Base-by-base conservation (phyloP, 2,797 vertebrate genomes). In the Squalus acanthias region DNA sequence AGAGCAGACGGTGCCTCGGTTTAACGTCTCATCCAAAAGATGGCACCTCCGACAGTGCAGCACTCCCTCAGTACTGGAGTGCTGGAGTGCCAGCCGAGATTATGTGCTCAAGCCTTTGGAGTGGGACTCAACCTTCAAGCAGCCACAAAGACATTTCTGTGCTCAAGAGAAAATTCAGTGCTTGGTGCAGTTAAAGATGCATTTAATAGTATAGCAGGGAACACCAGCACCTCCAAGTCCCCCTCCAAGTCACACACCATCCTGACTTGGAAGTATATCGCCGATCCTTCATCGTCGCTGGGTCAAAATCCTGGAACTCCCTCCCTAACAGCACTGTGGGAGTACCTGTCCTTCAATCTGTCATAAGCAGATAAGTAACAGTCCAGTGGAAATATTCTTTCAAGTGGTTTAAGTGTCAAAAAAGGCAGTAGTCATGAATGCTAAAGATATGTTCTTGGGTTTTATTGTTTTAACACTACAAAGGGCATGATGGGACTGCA, bases 281-380 rank as follows among this genome's bases (percentile, higher is more conserved):
- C 39, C 39, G 39, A 39, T 39, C 39, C 39, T 39, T 39, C 39
- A 39, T 39, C 39, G 39, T 39, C 39, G 39, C 39, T 39, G 39
- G 39, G 39, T 39, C 39, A 39, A 39, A 39, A 39, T 39, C 39
- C 39, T 39, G 39, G 39, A 39, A 39, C 39, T 39, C 39, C 39
- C 39, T 39, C 39, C 39, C 39, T 39, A 39, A 39, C 39, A 39
- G 39, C 39, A 39, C 39, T 39, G 39, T 39, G 39, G 39, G 39
- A 39, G 39, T 39, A 39, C 39, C 98, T 98, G 98, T 98, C 98
- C 96, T 97, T 96, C 98, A 98, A 98, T 98, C 98, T 98, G 98
- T 97, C 98, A 96, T 85, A 95, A 76, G 57, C 60, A 88, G 97
- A 97, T 96, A 97, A 97, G 97, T 97, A 96, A 96, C 97, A 96